A percentile compares a stretch with the other conserved stretches of the same genome.
phyloP scores from a whole-genome alignment of 2,888 invertebrate genomes.

The Drosophila hamatofila region DNA sequence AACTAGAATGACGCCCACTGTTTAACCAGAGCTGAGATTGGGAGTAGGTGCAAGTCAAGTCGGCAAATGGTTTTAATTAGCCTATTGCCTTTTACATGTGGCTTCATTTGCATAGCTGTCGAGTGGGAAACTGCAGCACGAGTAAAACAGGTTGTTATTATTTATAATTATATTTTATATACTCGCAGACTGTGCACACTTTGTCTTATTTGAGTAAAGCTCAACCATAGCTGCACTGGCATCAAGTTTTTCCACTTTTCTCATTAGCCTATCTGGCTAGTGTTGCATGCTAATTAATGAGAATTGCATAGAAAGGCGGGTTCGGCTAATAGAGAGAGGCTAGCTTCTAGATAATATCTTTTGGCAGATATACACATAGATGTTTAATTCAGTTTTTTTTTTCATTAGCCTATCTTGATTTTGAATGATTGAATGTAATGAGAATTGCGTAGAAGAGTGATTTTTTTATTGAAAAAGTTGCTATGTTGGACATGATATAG shows the following conservation, averaged over 20 bases:
- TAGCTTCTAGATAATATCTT: neutral
- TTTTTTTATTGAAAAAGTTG: neutral
- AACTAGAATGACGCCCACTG: constrained; percentile 48
- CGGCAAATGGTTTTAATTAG: constrained; percentile 73
- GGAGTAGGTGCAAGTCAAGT: constrained; percentile 40
- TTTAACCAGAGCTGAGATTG: constrained; percentile 25
- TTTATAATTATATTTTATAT: constrained; percentile 29
- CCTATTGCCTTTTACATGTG: constrained; percentile 61
- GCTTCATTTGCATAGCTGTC: constrained; percentile 60
- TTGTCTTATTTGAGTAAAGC: neutral
- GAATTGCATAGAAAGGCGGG: constrained; percentile 11
- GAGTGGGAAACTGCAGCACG: constrained; percentile 8
- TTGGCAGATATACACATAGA: neutral
- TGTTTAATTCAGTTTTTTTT: neutral
- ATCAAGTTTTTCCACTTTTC: constrained; percentile 5
- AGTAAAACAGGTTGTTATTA: constrained; percentile 23
- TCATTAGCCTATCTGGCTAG: constrained; percentile 1
- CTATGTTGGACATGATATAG: neutral
- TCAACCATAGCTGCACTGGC: neutral
- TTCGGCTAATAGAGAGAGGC: too few species aligned
- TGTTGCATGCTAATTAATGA: neutral
- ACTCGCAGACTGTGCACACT: neutral
- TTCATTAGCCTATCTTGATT: constrained; percentile 4
- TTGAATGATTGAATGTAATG: neutral
- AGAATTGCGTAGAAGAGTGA: neutral